These are phyloP conservation scores for Oenanthe melanoleuca DNA, from an alignment of 2,113 vertebrate species.

Conservation along the genomic window DNA sequence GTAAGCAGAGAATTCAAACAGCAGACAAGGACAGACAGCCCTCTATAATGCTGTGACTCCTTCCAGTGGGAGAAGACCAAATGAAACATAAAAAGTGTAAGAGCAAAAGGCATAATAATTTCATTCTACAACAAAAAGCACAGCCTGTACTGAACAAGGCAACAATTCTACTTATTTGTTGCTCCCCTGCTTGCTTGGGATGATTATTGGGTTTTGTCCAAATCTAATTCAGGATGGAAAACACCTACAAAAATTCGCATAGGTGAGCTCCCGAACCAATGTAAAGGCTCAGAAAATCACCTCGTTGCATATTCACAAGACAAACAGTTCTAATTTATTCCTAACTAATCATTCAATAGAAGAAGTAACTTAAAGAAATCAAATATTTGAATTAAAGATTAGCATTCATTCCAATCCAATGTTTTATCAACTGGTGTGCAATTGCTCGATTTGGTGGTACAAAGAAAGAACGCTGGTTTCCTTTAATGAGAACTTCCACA, in stretches of 20 bases:
- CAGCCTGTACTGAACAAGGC: neutral
- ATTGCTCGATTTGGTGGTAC: slow-evolving; percentile 87
- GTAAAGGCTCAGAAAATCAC: neutral
- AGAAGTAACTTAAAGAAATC: neutral
- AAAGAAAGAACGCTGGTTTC: slow-evolving; percentile 71
- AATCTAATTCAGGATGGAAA: neutral
- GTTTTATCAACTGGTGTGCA: slow-evolving; percentile 89
- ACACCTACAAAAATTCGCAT: neutral
- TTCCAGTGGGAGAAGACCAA: neutral
- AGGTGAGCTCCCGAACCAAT: neutral
- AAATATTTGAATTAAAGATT: slow-evolving; percentile 77
- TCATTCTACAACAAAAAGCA: neutral
- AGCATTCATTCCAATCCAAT: slow-evolving; percentile 88
- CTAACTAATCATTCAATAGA: neutral
- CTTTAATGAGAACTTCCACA: slow-evolving; percentile 79
- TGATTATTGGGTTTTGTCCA: neutral
- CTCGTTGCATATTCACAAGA: neutral
- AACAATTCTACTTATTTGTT: neutral
- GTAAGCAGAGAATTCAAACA: neutral
- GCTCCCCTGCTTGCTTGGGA: neutral
- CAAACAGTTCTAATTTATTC: neutral
- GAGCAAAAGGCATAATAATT: neutral
- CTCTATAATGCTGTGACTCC: neutral
- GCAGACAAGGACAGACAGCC: neutral
- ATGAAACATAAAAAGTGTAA: neutral